Conservation (phyloP, 2,888 invertebrate species). For the Erpobdella octoculata region DNA sequence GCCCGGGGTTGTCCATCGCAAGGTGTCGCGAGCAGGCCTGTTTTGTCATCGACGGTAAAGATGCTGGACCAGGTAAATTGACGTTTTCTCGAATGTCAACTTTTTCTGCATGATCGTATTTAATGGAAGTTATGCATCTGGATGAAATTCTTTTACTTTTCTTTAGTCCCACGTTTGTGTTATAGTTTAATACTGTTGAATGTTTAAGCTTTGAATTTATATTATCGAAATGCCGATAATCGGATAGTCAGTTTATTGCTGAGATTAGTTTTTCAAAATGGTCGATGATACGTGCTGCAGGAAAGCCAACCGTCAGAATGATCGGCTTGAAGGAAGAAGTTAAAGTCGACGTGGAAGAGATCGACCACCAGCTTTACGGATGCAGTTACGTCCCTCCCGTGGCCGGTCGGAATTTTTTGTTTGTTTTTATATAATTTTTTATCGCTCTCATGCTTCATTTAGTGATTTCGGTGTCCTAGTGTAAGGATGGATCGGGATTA, state of each 20-base stretch:
- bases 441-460: too few species aligned
- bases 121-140: too few species aligned
- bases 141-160: too few species aligned
- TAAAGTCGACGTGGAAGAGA: slow-evolving; percentile 67
- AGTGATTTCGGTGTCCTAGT: too few species aligned
- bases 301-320: slow-evolving; percentile 68
- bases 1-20: slow-evolving; percentile 81
- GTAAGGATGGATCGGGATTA: neutral
- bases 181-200: neutral
- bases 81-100: neutral
- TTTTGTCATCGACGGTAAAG: slow-evolving; percentile 82
- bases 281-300: slow-evolving; percentile 42
- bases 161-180: too few species aligned
- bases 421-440: too few species aligned
- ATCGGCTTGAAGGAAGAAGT: slow-evolving; percentile 72
- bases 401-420: slow-evolving; percentile 47
- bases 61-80: slow-evolving; percentile 62
- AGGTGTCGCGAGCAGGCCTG: slow-evolving; percentile 83
- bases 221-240: neutral
- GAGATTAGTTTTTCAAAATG: neutral
- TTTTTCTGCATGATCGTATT: too few species aligned
- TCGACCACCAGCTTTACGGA: slow-evolving; percentile 78
- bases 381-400: slow-evolving; percentile 81
- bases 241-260: neutral
- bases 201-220: neutral